Percentiles rank a stretch among this genome's conserved stretches.
phyloP scores from a whole-genome alignment of 35 echinoderm and acorn worm genomes.

The Ptychodera flava region DNA sequence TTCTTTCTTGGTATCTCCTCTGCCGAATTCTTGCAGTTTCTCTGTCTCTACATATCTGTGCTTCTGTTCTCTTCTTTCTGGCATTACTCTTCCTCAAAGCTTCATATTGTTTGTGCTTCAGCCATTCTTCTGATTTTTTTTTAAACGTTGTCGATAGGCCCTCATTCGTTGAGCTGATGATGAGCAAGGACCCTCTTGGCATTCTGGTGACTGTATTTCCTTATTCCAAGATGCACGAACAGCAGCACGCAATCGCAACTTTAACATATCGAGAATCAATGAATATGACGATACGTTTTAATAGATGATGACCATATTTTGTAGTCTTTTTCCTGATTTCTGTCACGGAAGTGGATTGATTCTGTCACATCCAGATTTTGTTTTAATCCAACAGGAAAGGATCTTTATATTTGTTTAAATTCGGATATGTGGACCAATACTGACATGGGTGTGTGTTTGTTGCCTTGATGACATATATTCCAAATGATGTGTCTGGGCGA shows the following conservation, averaged over 20 bases:
- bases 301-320: background rate
- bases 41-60: conserved; percentile 14
- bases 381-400: background rate
- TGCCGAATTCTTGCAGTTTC: conserved; percentile 14
- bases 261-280: no score
- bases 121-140: background rate
- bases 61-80: background rate
- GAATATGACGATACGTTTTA: no score
- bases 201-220: no score
- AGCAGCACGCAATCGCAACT: no score
- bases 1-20: background rate
- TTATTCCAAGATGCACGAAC: no score
- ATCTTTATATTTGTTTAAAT: background rate
- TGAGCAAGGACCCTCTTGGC: no score
- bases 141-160: background rate
- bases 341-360: no score
- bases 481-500: background rate
- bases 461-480: background rate
- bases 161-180: background rate
- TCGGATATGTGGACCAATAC: background rate
- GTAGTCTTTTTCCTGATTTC: background rate
- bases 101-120: background rate
- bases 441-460: background rate
- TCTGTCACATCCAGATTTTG: background rate
- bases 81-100: background rate